Conservation (phyloP, 1,140 invertebrate species). For the Nomia melanderi region DNA sequence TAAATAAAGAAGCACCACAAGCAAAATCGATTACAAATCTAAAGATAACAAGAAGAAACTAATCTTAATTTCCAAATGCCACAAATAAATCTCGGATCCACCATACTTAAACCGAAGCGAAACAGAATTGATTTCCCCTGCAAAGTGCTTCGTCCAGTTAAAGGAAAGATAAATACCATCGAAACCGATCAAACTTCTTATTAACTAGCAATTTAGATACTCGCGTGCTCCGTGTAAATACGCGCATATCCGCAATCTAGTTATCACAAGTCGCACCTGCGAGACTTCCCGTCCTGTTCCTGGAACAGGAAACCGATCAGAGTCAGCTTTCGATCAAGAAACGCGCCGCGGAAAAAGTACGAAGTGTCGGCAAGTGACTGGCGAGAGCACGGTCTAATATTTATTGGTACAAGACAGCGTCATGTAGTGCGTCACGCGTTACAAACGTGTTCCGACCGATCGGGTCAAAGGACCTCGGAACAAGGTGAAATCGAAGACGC, state of each 20-base stretch:
- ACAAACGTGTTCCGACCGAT: background rate
- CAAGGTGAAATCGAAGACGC: conserved; percentile 37
- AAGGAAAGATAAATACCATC: no score
- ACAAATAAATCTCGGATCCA: no score
- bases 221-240: background rate
- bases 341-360: background rate
- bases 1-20: no score
- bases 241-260: background rate
- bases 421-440: background rate
- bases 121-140: no score
- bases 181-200: no score
- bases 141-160: no score
- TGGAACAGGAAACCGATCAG: conserved; percentile 1
- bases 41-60: no score
- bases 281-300: background rate
- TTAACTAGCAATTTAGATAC: no score
- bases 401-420: conserved; percentile 16
- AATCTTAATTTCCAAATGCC: no score
- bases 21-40: no score
- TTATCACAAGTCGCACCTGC: background rate
- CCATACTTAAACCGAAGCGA: no score
- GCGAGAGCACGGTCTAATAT: conserved; percentile 14
- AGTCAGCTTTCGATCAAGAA: background rate
- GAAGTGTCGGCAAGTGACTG: background rate
- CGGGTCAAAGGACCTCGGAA: conserved; percentile 26